These are phyloP conservation scores for Spheniscus mendiculus DNA, from an alignment of 2,113 vertebrate genomes.

Conservation along the genomic window DNA sequence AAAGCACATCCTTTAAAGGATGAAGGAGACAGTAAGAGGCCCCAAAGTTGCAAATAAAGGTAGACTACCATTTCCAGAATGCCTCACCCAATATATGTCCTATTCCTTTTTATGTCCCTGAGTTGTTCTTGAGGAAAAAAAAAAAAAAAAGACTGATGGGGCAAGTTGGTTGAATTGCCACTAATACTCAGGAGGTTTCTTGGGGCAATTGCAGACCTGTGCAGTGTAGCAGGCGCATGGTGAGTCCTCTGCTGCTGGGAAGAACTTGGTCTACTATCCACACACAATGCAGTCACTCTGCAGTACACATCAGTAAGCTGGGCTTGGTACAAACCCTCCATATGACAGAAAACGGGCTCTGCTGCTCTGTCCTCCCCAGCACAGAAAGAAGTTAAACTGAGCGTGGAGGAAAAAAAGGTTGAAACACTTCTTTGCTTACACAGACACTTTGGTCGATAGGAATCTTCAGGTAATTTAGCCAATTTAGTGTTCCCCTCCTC, in stretches of 20 bases:
- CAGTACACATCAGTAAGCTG: background rate
- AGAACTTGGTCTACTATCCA: background rate
- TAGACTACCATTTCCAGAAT: background rate
- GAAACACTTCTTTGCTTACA: background rate
- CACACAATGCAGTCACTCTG: background rate
- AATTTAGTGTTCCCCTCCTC: background rate
- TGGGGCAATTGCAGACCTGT: background rate
- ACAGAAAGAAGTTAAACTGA: background rate
- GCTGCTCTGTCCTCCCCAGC: background rate
- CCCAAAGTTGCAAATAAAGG: background rate
- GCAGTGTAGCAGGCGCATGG: fast-evolving
- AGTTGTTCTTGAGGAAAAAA: background rate
- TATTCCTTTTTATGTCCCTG: background rate
- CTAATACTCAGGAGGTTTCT: background rate
- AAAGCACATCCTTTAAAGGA: background rate
- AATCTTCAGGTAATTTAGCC: background rate
- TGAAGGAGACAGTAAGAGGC: background rate
- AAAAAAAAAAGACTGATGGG: background rate
- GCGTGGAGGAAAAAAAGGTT: background rate
- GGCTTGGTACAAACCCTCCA: background rate
- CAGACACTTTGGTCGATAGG: background rate
- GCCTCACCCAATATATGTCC: background rate
- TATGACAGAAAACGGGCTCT: background rate
- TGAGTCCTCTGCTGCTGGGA: background rate
- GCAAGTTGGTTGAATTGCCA: background rate